Conservation (phyloP, 1,140 invertebrate species). For the Berghia stephanieae region DNA sequence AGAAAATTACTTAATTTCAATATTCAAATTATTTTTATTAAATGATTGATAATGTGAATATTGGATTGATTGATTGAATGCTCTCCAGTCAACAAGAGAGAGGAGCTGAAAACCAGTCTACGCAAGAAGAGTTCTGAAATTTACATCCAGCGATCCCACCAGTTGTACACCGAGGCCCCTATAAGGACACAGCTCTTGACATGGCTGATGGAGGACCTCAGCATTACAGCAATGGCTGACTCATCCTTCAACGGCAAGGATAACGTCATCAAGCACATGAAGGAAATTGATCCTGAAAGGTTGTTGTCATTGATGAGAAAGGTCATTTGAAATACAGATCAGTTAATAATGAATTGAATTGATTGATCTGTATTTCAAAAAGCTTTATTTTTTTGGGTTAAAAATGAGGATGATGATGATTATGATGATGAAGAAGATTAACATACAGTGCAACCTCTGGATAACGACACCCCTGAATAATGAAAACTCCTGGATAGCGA, state of each 20-base stretch:
- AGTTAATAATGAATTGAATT: neutral
- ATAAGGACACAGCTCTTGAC: constrained; percentile 81
- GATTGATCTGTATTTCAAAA: too few species aligned
- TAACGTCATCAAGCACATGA: constrained; percentile 78
- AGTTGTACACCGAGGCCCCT: constrained; percentile 76
- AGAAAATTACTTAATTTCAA: neutral
- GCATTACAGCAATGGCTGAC: constrained; percentile 88
- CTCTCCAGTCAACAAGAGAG: constrained; percentile 71
- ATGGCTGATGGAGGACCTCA: constrained; percentile 75
- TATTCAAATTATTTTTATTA: too few species aligned
- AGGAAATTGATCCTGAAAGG: constrained; percentile 82
- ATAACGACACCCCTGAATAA: too few species aligned
- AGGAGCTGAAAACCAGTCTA: constrained; percentile 87
- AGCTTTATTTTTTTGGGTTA: too few species aligned
- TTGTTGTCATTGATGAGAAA: constrained; percentile 39
- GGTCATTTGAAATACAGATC: neutral
- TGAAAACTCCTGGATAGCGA: too few species aligned
- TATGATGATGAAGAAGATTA: too few species aligned
- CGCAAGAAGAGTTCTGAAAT: constrained; percentile 92
- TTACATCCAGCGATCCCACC: constrained; percentile 88
- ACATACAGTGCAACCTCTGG: too few species aligned
- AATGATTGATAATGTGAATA: neutral
- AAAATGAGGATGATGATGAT: too few species aligned
- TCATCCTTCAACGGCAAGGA: constrained; percentile 84
- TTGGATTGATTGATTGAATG: too few species aligned